Evolutionary conservation across 2,797 vertebrate species (phyloP), one percentile per base, ranked within the genome.

Genomic region (Pipistrellus pipistrellus): DNA sequence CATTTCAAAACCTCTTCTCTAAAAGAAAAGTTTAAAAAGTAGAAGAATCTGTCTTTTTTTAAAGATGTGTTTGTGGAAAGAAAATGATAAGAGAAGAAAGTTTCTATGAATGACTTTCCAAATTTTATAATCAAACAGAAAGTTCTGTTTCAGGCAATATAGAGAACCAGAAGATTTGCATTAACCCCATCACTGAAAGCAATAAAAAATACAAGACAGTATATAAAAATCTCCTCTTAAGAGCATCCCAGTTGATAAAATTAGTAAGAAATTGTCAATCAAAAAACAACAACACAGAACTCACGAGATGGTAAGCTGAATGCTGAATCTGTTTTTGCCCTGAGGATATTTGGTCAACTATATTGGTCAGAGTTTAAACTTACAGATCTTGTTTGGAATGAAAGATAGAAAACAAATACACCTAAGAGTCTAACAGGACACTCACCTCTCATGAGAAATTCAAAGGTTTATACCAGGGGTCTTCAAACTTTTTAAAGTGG

Each of bases 1-100:
- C 64, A 91, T 91, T 93, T 97, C 55, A 89, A 53, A 96, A 68
- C 48, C 14, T 93, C 94, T 83, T 71, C 10, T 8, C 32, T 89
- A 66, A 85, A 86, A 82, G 27, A 30, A 73, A 89, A 95, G 41
- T 83, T 77, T 55, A 92, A 88, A 90, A 89, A 41, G 66, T 75
- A 53, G 59, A 69, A 69, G n/a, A 96, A n/a, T 80, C 10, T 44
- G 15, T 85, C 55, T 93, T 72, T 57, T 89, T 93, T 85, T 89
- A 83, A 93, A 96, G 48, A 12, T 78, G n/a, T 75, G 77, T 35
- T 48, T 66, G 9, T 62, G n/a, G 20, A 21, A 66, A 80, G 32
- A 95, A 94, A 94, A 73, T 27, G 25, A 23, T 55, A 53, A 81
- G 6, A 80, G 23, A 53, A 38, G 27, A 75, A 96, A 44, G 48